Conservation (phyloP, 2,113 vertebrate genomes). For the Halcyon malimbica region DNA sequence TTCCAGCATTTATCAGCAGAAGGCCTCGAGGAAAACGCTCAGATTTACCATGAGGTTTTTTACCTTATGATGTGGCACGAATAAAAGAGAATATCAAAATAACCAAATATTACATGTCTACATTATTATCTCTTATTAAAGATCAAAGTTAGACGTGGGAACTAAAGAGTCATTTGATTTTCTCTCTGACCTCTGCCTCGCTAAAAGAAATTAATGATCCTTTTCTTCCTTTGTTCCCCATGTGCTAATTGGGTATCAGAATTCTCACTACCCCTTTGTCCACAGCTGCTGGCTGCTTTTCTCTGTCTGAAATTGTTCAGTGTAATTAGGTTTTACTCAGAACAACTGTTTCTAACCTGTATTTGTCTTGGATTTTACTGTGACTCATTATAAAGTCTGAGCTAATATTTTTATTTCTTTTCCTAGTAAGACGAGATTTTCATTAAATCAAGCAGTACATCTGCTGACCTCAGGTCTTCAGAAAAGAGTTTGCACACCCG, state of each 20-base stretch:
- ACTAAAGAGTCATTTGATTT: background rate
- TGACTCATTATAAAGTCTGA: background rate
- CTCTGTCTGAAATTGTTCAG: background rate
- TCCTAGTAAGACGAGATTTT: background rate
- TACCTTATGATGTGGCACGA: background rate
- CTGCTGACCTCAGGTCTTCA: background rate
- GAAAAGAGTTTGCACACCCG: background rate
- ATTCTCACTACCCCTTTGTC: background rate
- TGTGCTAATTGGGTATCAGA: background rate
- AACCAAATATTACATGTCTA: background rate
- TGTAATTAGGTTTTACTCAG: background rate
- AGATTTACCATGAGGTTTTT: background rate
- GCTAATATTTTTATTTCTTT: background rate
- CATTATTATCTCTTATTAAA: background rate
- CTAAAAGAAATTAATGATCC: background rate
- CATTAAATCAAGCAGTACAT: background rate
- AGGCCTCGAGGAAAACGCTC: background rate
- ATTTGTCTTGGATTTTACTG: background rate
- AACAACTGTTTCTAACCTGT: background rate
- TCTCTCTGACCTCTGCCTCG: background rate
- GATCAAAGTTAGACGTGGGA: background rate
- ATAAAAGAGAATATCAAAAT: background rate
- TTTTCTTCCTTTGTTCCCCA: background rate
- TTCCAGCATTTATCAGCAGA: background rate
- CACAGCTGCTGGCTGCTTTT: background rate